phyloP scores from a whole-genome alignment of 2,888 invertebrate species.

The Flexamia atlantica region DNA sequence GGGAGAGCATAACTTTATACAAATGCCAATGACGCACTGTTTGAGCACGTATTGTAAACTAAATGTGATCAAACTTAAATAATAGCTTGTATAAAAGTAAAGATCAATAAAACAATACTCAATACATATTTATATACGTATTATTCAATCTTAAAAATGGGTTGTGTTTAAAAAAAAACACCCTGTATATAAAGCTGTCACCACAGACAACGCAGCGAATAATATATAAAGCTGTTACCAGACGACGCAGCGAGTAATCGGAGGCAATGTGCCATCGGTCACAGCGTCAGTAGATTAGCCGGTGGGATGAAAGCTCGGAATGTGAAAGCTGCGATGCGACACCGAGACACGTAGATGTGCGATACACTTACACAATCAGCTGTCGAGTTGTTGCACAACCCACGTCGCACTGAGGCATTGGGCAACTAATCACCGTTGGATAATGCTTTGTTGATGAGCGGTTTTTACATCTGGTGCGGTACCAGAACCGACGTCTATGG shows the following conservation, averaged over 20 bases:
- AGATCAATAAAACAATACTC: no score
- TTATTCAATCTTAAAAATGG: no score
- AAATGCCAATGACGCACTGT: no score
- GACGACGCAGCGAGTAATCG: background rate
- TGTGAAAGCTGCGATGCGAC: slow-evolving; percentile 39
- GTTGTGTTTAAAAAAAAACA: no score
- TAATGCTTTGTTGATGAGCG: slow-evolving; percentile 20
- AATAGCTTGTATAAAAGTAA: no score
- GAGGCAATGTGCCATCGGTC: background rate
- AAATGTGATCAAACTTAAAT: no score
- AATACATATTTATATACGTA: no score
- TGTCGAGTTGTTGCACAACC: background rate
- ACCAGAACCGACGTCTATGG: background rate
- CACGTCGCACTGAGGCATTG: slow-evolving; percentile 1
- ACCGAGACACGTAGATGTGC: slow-evolving; percentile 16
- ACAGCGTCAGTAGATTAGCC: slow-evolving; percentile 1
- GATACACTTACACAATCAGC: slow-evolving; percentile 44
- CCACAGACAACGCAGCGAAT: no score
- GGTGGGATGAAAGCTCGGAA: slow-evolving; percentile 16
- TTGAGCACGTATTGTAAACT: no score
- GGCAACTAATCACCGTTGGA: slow-evolving; percentile 32
- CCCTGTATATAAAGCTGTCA: no score
- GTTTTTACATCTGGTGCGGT: background rate
- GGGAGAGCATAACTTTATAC: no score
- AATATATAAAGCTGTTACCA: no score